Evolutionary conservation across 2,113 vertebrate species (phyloP), one percentile per base, ranked within the genome.

Genomic region (Elephantulus edwardii): DNA sequence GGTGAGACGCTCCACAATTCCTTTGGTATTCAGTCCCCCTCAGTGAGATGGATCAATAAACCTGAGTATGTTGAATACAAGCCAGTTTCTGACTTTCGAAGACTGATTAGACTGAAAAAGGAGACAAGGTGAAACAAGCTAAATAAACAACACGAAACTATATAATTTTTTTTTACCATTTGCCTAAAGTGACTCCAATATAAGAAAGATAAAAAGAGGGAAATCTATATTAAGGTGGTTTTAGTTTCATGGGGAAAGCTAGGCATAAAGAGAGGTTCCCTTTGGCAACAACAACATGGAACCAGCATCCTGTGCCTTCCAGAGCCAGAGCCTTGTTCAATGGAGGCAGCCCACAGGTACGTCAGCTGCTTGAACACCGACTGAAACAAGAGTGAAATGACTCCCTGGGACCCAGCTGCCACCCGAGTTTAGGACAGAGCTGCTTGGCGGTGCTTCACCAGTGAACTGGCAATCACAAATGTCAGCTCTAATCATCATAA

Each of bases 401-500:
- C 54, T 35, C 40, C 78, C n/a, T 20, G 35, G 50, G 66, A 78
- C 40, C 42, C 95, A 88, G 88, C 71, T 84, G 92, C 66, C 72
- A 91, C 94, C 76, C 54, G 30, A 66, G 83, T 35, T 83, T 50
- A 7, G 16, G 40, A 9, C 64, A 80, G 83, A 88, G 71, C 44
- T 80, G 48, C 80, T 77, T 58, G 85, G 92, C 83, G 83, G 8
- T 85, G 72, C 86, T 93, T 77, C 72, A 58, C 54, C 90, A 56
- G 64, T 40, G 30, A 88, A 90, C 83, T 93, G 92, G 83, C 92
- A 90, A 66, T 70, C 88, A 86, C 62, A 96, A 93, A 95, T 93
- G 92, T 94, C 93, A 95, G 52, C 86, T 66, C 92, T 86, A 54
- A 93, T 95, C 93, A 74, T 60, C 84, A 44, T 83, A 94, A 94